phyloP scores from a whole-genome alignment of 2,888 invertebrate genomes.

The Melitaea athalia region DNA sequence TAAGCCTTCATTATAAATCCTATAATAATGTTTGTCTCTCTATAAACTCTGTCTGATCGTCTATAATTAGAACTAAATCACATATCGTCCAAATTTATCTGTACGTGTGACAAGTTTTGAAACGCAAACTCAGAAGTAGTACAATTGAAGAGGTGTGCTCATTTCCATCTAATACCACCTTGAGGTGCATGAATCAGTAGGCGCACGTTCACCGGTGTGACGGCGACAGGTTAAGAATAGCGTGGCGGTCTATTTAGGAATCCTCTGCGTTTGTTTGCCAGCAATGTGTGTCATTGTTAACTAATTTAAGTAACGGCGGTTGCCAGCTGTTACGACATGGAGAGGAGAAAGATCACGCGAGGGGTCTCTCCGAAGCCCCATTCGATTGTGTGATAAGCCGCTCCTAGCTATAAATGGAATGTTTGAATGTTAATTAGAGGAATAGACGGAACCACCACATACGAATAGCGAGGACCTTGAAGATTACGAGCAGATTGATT shows the following conservation, averaged over 20 bases:
- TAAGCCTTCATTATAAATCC: conserved; percentile 5
- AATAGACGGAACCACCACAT: conserved; percentile 23
- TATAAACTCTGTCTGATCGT: neutral
- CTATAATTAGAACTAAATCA: neutral
- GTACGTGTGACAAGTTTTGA: conserved; percentile 1
- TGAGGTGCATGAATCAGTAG: conserved; percentile 79
- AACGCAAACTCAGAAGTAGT: conserved; percentile 16
- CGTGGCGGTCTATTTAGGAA: conserved; percentile 77
- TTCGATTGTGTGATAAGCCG: conserved; percentile 40
- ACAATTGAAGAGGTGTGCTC: conserved; percentile 43
- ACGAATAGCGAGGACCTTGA: conserved; percentile 42
- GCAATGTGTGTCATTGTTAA: conserved; percentile 82
- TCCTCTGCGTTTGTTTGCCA: conserved; percentile 80
- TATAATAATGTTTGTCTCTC: neutral
- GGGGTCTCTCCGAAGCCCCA: conserved; percentile 57
- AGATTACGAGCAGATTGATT: conserved; percentile 61
- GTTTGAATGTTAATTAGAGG: conserved; percentile 19
- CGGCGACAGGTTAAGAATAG: conserved; percentile 76
- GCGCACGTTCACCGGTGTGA: conserved; percentile 76
- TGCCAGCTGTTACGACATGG: conserved; percentile 78
- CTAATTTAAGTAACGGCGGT: conserved; percentile 79
- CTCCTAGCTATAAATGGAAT: neutral
- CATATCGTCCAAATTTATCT: neutral
- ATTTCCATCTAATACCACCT: conserved; percentile 61
- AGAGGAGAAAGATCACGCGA: conserved; percentile 51